Conservation (phyloP, 2,113 vertebrate species). For the Cynoglossus semilaevis region DNA sequence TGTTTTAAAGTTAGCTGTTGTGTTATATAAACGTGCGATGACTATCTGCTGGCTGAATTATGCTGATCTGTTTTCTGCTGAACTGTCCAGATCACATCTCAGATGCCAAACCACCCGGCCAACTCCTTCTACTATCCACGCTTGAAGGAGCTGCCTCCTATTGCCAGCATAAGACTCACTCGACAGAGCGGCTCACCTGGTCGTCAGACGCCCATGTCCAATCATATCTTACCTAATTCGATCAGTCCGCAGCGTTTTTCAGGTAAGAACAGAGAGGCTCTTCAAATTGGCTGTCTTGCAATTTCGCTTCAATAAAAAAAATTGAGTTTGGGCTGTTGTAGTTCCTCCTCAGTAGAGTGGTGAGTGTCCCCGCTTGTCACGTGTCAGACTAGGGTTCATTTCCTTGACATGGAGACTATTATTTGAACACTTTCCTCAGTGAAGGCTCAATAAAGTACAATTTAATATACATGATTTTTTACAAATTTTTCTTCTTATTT, state of each 20-base stretch:
- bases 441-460: no score
- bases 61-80: slow-evolving; percentile 5
- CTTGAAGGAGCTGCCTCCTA: slow-evolving; percentile 72
- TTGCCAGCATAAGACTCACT: slow-evolving; percentile 71
- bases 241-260: slow-evolving; percentile 66
- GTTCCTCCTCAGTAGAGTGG: no score
- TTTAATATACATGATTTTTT: no score
- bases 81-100: slow-evolving; percentile 73
- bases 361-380: no score
- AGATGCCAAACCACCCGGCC: slow-evolving; percentile 79
- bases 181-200: slow-evolving; percentile 56
- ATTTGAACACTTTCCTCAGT: no score
- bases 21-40: slow-evolving; percentile 16
- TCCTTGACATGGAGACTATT: no score
- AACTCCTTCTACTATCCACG: slow-evolving; percentile 82
- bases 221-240: slow-evolving; percentile 77
- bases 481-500: no score
- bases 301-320: neutral
- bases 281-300: neutral
- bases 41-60: slow-evolving; percentile 37
- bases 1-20: slow-evolving; percentile 25
- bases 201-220: slow-evolving; percentile 71
- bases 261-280: slow-evolving; percentile 47
- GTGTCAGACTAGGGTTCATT: no score
- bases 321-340: no score